These are phyloP conservation scores for Chiropotes sagulatus DNA, from an alignment of 2,797 vertebrate genomes.

Conservation along the genomic window DNA sequence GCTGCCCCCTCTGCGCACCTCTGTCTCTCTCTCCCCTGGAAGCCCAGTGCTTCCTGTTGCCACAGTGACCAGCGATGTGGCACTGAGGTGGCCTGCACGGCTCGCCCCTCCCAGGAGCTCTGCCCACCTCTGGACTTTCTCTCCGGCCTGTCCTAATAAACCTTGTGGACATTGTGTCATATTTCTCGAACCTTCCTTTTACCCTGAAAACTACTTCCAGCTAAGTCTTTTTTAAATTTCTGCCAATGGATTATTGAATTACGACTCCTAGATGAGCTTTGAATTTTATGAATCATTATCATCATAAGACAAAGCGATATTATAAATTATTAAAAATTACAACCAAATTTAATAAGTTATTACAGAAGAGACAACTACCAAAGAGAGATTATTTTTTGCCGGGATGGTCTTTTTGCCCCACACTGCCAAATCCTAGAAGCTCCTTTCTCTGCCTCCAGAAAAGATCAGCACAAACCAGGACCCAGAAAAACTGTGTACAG, in stretches of 20 bases:
- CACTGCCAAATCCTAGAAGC: neutral
- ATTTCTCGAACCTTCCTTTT: neutral
- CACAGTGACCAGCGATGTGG: neutral
- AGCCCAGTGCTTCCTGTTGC: neutral
- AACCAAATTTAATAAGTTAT: neutral
- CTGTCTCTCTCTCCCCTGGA: neutral
- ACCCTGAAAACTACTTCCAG: neutral
- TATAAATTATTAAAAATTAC: neutral
- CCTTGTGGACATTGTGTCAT: neutral
- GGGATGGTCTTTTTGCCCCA: neutral
- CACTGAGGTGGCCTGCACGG: accelerated
- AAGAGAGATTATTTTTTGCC: neutral
- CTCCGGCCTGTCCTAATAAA: neutral
- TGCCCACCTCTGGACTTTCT: neutral
- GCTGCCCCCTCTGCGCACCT: neutral
- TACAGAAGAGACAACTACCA: neutral
- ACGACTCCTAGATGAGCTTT: neutral
- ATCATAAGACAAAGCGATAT: neutral
- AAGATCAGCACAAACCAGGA: neutral
- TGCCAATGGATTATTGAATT: neutral
- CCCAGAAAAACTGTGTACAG: neutral
- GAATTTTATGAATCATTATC: neutral
- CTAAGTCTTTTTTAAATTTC: neutral
- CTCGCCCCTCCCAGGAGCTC: neutral
- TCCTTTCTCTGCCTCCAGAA: neutral